Evolutionary conservation across 2,113 vertebrate species (phyloP).

Genomic region (Cichladusa arquata): DNA sequence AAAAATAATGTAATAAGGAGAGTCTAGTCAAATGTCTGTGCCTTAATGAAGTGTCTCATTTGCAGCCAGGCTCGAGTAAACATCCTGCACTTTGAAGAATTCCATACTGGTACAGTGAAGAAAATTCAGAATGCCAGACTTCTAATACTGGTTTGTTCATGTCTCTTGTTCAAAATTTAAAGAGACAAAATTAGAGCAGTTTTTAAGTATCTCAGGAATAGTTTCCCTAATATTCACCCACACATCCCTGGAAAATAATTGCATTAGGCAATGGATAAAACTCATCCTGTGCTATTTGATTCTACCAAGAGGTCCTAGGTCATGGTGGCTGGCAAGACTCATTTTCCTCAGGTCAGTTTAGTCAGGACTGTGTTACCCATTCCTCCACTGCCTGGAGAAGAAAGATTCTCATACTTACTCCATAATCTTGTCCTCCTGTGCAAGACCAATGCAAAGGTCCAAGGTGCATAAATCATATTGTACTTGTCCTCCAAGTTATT

Average conservation of each 20-base stretch:
- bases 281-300: not conserved
- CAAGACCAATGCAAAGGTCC: not conserved
- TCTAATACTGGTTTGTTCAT: not conserved
- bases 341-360: not conserved
- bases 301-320: not conserved
- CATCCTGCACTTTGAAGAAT: not conserved
- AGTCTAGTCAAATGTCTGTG: not conserved
- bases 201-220: not conserved
- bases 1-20: not conserved
- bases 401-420: not conserved
- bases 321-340: accelerated
- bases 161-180: not conserved
- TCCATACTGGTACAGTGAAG: not conserved
- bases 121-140: not conserved
- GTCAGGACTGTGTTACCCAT: not conserved
- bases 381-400: not conserved
- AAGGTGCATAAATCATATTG: not conserved
- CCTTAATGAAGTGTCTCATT: not conserved
- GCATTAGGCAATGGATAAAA: not conserved
- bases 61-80: not conserved
- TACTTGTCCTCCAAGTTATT: not conserved
- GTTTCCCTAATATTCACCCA: not conserved
- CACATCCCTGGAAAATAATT: not conserved
- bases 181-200: not conserved
- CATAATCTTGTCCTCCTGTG: not conserved